Evolutionary conservation across 2,797 vertebrate species (phyloP).

Genomic region (Coregonus ussuriensis): DNA sequence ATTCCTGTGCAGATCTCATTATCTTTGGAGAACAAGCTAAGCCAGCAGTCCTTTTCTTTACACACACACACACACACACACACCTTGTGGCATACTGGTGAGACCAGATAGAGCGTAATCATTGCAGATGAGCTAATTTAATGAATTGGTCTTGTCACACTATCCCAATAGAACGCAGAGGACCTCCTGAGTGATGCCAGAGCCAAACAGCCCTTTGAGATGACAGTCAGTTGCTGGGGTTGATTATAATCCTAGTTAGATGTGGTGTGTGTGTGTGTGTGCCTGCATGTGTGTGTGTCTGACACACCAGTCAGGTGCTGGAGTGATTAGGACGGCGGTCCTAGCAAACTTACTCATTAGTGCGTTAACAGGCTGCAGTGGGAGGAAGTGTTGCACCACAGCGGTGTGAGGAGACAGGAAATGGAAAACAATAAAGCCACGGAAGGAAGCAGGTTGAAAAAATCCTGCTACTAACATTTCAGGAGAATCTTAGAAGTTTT

Average conservation of each 20-base stretch:
- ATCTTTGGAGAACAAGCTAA: constrained; percentile 70
- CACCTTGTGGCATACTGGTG: constrained; percentile 48
- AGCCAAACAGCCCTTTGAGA: constrained; percentile 79
- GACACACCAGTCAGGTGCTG: constrained; percentile 84
- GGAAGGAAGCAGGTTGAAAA: constrained; percentile 37
- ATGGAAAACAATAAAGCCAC: constrained; percentile 37
- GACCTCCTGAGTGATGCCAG: constrained; percentile 63
- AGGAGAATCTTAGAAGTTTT: neutral
- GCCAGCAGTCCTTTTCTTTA: constrained; percentile 51
- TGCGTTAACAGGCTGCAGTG: constrained; percentile 56
- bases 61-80: constrained; percentile 12
- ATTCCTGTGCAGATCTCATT: constrained; percentile 57
- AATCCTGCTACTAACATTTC: neutral
- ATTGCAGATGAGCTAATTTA: constrained; percentile 90
- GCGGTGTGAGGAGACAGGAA: constrained; percentile 38
- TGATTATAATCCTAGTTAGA: constrained; percentile 71
- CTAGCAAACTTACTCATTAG: constrained; percentile 68
- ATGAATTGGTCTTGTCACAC: constrained; percentile 89
- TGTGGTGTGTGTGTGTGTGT: no score
- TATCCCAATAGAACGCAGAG: constrained; percentile 79
- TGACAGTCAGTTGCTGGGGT: constrained; percentile 90
- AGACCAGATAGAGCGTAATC: constrained; percentile 74
- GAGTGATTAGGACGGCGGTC: constrained; percentile 85
- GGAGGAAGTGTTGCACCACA: constrained; percentile 49
- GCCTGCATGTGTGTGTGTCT: neutral